Evolutionary conservation across 2,888 invertebrate species (phyloP), one percentile per base, ranked within the genome.

Genomic region (Pseudococcus longispinus): DNA sequence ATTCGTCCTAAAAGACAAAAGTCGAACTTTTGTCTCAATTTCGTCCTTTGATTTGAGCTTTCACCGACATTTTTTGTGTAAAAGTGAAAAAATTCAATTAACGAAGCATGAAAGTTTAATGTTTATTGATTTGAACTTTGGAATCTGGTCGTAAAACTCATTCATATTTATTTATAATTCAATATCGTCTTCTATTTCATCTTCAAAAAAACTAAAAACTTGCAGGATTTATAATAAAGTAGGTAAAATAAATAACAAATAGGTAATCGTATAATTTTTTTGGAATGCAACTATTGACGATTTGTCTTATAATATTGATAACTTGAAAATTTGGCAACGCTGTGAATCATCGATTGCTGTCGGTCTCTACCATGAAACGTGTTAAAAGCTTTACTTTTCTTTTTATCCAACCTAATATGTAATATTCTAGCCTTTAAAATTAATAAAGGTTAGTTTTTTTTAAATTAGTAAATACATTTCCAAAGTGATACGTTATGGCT

Each of bases 301-400:
- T n/a, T 70, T 70, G 29, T 70, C 70, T 29, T 1, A 29, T 15
- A 70, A 2, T 65, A 1, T 29, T 29, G 70, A 20, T 65, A 29
- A 70, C 20, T 18, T n/a, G 20, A 1, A 80, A 15, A 83, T 51
- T 60, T 65, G 84, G 65, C 84, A 84, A 84, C 84, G 2, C 2
- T n/a, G 60, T 5, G n/a, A 65, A 37, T 42, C 84, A 84, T 84
- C 84, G 84, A 84, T 84, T 84, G 84, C 65, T n/a, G 32, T 65
- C 84, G 42, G 42, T 23, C 55, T 83, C 29, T 46, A 23, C 13
- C 20, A 29, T 83, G 83, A 83, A 83, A 83, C 83, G 83, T 83
- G 83, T 83, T 51, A 83, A 83, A n/a, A 83, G 42, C n/a, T 37
- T 23, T 80, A 8, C 74, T 37, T 74, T 42, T 42, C 23, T 32